These are phyloP conservation scores for Epistrophe eligans DNA, from an alignment of 2,888 invertebrate species.

Conservation along the genomic window DNA sequence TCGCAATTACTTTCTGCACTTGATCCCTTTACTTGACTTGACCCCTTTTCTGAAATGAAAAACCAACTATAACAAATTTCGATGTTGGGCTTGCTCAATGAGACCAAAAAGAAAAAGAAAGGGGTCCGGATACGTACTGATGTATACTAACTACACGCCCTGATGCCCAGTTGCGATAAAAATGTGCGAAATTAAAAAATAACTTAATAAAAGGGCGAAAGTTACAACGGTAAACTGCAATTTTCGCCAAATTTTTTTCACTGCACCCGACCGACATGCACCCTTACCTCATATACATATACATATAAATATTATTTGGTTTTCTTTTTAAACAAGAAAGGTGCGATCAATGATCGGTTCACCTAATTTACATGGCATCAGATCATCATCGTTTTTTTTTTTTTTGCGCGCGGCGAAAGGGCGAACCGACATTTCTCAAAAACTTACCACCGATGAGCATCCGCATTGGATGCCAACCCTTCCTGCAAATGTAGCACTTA, in stretches of 20 bases:
- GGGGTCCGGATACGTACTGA: slow-evolving; percentile 14
- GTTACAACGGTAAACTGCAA: slow-evolving; percentile 69
- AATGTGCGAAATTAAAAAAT: slow-evolving; percentile 69
- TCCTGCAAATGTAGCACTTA: slow-evolving; percentile 19
- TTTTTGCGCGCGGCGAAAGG: slow-evolving; percentile 3
- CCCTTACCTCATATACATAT: slow-evolving; percentile 1
- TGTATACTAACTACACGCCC: slow-evolving; percentile 20
- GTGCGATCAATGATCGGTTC: slow-evolving; percentile 54
- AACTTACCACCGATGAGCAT: slow-evolving; percentile 26
- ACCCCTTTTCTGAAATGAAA: not conserved
- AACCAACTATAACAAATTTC: slow-evolving; percentile 32
- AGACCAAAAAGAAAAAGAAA: slow-evolving; percentile 2
- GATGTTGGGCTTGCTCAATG: slow-evolving; percentile 16
- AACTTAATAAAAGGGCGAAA: slow-evolving; percentile 56
- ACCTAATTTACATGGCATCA: slow-evolving; percentile 45
- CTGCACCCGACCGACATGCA: slow-evolving; percentile 2
- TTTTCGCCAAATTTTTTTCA: slow-evolving; percentile 38
- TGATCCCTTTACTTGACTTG: slow-evolving; percentile 15
- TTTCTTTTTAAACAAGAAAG: slow-evolving; percentile 13
- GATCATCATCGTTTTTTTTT: slow-evolving; percentile 13
- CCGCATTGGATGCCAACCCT: slow-evolving; percentile 40
- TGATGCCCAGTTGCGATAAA: slow-evolving; percentile 56
- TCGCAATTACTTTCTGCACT: slow-evolving; percentile 68
- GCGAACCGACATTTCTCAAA: slow-evolving; percentile 19
- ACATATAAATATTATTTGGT: not conserved